Evolutionary conservation across 2,113 vertebrate genomes (phyloP).

Genomic region (Seriola quinqueradiata): DNA sequence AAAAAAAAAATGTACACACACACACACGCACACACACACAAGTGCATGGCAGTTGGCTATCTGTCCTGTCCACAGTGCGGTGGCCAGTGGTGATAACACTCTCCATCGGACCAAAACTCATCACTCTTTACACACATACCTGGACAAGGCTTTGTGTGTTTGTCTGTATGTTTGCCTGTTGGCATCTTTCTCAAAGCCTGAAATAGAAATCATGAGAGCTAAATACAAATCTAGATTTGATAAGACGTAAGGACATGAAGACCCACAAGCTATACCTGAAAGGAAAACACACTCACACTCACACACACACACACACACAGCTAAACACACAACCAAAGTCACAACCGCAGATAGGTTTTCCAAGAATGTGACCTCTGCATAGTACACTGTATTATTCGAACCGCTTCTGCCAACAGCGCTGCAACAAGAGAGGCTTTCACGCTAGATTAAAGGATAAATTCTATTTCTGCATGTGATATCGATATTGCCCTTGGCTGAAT

Average conservation of each 20-base stretch:
- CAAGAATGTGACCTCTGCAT: conserved; percentile 41
- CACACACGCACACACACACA: background rate
- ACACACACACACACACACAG: background rate
- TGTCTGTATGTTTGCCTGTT: conserved; percentile 35
- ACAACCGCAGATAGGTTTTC: conserved; percentile 34
- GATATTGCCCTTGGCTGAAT: conserved; percentile 39
- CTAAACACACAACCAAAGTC: conserved; percentile 28
- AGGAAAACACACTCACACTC: conserved; percentile 4
- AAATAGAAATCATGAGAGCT: conserved; percentile 43
- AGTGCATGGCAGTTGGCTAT: conserved; percentile 59
- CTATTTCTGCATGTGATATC: conserved; percentile 48
- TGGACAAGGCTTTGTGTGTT: conserved; percentile 24
- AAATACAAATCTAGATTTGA: conserved; percentile 44
- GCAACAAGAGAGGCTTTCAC: conserved; percentile 58
- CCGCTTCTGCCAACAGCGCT: conserved; percentile 29
- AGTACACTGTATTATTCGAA: conserved; percentile 38
- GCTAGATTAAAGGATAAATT: conserved; percentile 55
- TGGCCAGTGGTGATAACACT: conserved; percentile 70
- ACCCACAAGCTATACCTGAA: background rate
- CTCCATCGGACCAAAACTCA: conserved; percentile 67
- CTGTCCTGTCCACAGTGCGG: conserved; percentile 69
- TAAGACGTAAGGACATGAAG: conserved; percentile 29
- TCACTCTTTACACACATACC: conserved; percentile 61
- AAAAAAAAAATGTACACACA: conserved; percentile 2
- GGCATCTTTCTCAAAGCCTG: conserved; percentile 55